Conservation (phyloP, 2,113 vertebrate species). For the Entelurus aequoreus region DNA sequence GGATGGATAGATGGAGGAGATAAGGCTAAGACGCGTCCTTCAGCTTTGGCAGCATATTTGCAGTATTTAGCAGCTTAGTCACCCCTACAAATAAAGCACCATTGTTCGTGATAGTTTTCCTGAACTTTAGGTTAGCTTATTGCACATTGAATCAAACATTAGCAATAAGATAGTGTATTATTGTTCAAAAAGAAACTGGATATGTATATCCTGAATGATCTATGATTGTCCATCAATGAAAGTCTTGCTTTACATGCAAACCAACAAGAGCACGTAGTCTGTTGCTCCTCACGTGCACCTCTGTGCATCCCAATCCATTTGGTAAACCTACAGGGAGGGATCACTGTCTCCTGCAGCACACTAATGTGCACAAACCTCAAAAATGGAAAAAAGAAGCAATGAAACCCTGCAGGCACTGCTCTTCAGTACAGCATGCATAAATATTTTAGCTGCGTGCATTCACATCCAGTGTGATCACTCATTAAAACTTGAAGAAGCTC, state of each 20-base stretch:
- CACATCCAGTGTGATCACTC: slow-evolving; percentile 55
- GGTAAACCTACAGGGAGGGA: slow-evolving; percentile 32
- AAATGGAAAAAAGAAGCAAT: slow-evolving; percentile 50
- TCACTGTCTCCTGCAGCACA: slow-evolving; percentile 29
- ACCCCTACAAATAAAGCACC: neutral
- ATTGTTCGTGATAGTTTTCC: neutral
- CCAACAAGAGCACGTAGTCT: slow-evolving; percentile 15
- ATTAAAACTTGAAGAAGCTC: slow-evolving; percentile 58
- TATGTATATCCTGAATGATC: slow-evolving; percentile 3
- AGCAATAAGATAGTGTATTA: neutral
- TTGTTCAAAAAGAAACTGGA: slow-evolving; percentile 11
- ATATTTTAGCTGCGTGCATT: slow-evolving; percentile 60
- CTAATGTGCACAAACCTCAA: slow-evolving; percentile 42
- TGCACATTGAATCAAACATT: neutral
- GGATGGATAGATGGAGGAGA: neutral
- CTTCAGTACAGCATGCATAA: slow-evolving; percentile 53
- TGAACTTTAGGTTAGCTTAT: neutral
- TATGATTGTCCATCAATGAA: slow-evolving; percentile 1
- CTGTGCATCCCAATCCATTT: slow-evolving; percentile 29
- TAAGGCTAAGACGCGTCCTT: neutral
- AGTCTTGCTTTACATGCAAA: neutral
- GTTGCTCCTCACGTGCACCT: slow-evolving; percentile 27
- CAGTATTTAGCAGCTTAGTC: neutral
- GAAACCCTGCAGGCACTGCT: slow-evolving; percentile 58
- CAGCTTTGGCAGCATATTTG: neutral